Evolutionary conservation across 2,113 vertebrate genomes (phyloP).

Genomic region (Crypturellus undulatus): DNA sequence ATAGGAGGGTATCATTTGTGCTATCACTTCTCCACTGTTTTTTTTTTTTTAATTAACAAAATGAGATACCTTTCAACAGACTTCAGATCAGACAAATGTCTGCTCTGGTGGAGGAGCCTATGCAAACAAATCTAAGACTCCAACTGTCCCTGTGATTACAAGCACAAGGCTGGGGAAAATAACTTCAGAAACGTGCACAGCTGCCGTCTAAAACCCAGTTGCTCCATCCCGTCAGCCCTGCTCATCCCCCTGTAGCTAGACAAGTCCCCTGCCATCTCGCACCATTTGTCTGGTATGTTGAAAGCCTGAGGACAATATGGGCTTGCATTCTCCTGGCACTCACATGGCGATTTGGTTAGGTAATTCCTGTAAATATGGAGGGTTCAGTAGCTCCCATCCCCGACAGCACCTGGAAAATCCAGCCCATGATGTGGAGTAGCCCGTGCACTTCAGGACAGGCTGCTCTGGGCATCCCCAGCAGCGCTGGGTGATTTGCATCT

Average conservation of each 20-base stretch:
- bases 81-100: conserved; percentile 36
- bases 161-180: conserved; percentile 42
- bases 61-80: conserved; percentile 51
- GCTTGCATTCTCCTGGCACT: background rate
- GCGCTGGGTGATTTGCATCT: background rate
- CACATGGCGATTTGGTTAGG: background rate
- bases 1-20: background rate
- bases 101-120: background rate
- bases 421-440: accelerated
- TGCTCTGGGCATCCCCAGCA: background rate
- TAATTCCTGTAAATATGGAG: background rate
- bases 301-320: accelerated
- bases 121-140: conserved; percentile 28
- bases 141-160: conserved; percentile 31
- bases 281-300: background rate
- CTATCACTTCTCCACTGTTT: background rate
- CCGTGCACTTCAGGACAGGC: accelerated
- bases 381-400: background rate
- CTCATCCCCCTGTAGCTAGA: accelerated
- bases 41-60: conserved; percentile 7
- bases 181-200: conserved; percentile 48
- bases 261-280: background rate
- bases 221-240: background rate
- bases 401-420: accelerated
- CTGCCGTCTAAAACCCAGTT: conserved; percentile 51